These are phyloP conservation scores for Aspidiotus rigidus DNA, from an alignment of 2,888 invertebrate species.

Conservation along the genomic window DNA sequence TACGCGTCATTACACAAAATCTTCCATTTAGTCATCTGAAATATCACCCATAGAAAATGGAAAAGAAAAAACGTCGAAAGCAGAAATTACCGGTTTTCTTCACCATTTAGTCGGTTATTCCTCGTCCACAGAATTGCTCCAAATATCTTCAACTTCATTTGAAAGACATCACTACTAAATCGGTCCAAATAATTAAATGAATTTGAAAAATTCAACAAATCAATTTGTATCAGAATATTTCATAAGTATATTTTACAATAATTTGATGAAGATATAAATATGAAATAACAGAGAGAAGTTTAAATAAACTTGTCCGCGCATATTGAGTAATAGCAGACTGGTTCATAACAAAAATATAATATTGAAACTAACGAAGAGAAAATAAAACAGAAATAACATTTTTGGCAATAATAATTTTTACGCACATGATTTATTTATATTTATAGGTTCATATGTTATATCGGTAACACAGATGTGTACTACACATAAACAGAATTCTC, in stretches of 20 bases:
- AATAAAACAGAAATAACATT: neutral
- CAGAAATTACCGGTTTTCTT: no score
- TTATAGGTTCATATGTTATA: neutral
- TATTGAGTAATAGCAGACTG: neutral
- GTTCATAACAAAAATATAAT: neutral
- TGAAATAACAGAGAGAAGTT: slow-evolving; percentile 1
- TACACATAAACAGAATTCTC: neutral
- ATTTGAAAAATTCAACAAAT: neutral
- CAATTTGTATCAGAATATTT: neutral
- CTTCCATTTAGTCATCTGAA: neutral
- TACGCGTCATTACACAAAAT: neutral
- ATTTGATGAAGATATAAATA: slow-evolving; percentile 1
- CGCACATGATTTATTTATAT: no score
- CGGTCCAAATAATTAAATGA: no score
- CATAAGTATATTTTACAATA: neutral
- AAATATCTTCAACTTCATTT: no score
- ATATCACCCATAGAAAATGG: no score
- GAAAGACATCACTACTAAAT: no score
- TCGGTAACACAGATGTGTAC: slow-evolving; percentile 2
- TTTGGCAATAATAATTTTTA: no score
- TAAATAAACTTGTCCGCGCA: slow-evolving; percentile 1
- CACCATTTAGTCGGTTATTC: no score
- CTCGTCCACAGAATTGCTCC: no score
- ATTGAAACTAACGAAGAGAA: neutral
- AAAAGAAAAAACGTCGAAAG: no score